Evolutionary conservation across 2,797 vertebrate genomes (phyloP).

Genomic region (Thamnophis elegans): DNA sequence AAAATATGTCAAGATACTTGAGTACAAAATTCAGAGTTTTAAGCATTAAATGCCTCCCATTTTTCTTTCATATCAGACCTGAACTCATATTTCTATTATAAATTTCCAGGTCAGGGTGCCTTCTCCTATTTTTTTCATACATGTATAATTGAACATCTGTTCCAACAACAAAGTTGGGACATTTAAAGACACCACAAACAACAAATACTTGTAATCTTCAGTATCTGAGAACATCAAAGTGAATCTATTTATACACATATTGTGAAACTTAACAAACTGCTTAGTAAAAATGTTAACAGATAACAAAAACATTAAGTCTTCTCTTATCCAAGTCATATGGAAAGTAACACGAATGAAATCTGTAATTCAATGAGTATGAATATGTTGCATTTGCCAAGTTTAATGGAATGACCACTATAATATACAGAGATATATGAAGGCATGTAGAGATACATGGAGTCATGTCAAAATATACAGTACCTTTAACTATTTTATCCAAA

Average conservation of each 20-base stretch:
- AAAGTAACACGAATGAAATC: conserved; percentile 56
- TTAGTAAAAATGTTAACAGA: conserved; percentile 57
- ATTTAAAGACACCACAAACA: conserved; percentile 62
- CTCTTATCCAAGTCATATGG: conserved; percentile 59
- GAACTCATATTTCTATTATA: neutral
- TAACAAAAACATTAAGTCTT: conserved; percentile 61
- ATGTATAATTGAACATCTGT: conserved; percentile 32
- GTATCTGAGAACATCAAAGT: conserved; percentile 65
- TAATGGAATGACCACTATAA: conserved; percentile 52
- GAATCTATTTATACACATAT: conserved; percentile 56
- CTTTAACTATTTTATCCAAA: conserved; percentile 99
- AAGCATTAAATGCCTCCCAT: neutral
- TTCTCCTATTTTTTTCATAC: conserved; percentile 45
- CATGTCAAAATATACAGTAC: conserved; percentile 82
- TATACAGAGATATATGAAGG: conserved; percentile 56
- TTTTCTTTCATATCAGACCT: neutral
- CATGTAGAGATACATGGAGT: conserved; percentile 63
- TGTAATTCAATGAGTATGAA: conserved; percentile 65
- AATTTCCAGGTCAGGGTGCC: neutral
- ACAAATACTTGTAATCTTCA: conserved; percentile 76
- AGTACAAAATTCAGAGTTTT: neutral
- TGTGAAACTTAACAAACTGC: conserved; percentile 48
- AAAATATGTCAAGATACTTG: neutral
- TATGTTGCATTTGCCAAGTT: conserved; percentile 57
- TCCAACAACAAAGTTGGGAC: conserved; percentile 51